Evolutionary conservation across 2,888 invertebrate genomes (phyloP).

Genomic region (Pediacus dermestoides): DNA sequence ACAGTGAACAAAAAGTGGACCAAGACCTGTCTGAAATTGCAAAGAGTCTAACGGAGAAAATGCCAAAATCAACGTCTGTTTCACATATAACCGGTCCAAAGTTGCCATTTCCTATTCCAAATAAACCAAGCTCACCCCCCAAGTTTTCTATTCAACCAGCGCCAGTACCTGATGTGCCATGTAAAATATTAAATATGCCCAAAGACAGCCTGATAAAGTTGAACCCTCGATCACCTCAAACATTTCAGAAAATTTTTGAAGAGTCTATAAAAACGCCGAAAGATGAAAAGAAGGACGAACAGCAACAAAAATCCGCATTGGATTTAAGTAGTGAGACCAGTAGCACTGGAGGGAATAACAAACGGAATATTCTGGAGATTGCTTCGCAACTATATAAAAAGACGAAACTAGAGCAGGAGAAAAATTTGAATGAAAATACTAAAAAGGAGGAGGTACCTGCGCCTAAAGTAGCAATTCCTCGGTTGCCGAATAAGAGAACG

Average conservation of each 20-base stretch:
- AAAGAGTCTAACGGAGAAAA: slow-evolving; percentile 34
- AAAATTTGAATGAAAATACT: slow-evolving; percentile 17
- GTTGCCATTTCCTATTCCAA: slow-evolving; percentile 29
- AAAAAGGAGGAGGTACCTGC: slow-evolving; percentile 14
- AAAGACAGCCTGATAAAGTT: slow-evolving; percentile 25
- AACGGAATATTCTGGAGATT: slow-evolving; percentile 44
- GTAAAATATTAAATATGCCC: slow-evolving; percentile 23
- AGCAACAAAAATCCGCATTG: slow-evolving; percentile 19
- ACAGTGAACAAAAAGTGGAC: slow-evolving; percentile 36
- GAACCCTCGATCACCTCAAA: slow-evolving; percentile 32
- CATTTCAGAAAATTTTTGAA: slow-evolving; percentile 50
- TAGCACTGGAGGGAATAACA: slow-evolving; percentile 19
- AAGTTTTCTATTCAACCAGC: slow-evolving; percentile 28
- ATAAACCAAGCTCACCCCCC: slow-evolving; percentile 24
- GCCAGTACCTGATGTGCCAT: slow-evolving; percentile 33
- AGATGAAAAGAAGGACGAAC: too few species aligned
- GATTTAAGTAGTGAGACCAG: slow-evolving; percentile 21
- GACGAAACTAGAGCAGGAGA: slow-evolving; percentile 38
- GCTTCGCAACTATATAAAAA: slow-evolving; percentile 45
- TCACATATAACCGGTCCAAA: slow-evolving; percentile 33
- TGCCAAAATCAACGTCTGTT: slow-evolving; percentile 34
- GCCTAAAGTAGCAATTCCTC: slow-evolving; percentile 39
- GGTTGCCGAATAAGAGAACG: slow-evolving; percentile 32
- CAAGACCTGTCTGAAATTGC: slow-evolving; percentile 35
- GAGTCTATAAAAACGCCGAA: slow-evolving; percentile 43